Conservation (phyloP, 2,797 vertebrate genomes). For the Sebastes itinus region DNA sequence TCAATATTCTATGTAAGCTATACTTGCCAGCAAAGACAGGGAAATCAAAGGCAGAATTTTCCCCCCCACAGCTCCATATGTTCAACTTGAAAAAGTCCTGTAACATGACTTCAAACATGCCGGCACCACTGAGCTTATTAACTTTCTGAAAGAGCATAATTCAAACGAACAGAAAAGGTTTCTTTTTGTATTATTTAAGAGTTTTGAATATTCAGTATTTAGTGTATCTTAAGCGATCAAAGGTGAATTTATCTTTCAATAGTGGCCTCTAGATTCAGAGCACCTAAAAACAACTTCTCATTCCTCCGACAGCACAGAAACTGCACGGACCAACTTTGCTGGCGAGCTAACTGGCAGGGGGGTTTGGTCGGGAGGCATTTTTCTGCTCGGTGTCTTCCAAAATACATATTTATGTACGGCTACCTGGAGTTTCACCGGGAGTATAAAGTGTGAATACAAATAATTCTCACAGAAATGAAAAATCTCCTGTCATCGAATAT, state of each 20-base stretch:
- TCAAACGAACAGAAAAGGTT: neutral
- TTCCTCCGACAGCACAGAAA: constrained; percentile 6
- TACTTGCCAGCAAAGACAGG: neutral
- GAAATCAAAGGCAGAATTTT: neutral
- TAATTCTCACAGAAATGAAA: neutral
- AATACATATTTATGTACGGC: constrained; percentile 41
- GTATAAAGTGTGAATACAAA: constrained; percentile 23
- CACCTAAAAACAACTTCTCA: constrained; percentile 18
- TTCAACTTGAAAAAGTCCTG: neutral
- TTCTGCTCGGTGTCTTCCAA: constrained; percentile 1
- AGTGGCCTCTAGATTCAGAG: neutral
- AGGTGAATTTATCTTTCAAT: neutral
- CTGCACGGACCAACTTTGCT: constrained; percentile 2
- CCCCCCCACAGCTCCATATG: neutral
- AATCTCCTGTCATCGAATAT: neutral
- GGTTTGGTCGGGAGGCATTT: constrained; percentile 2
- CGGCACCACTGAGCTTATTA: constrained; percentile 7
- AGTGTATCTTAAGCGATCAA: neutral
- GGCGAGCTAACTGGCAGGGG: constrained; percentile 1
- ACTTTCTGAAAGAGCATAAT: neutral
- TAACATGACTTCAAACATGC: constrained; percentile 15
- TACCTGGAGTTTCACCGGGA: constrained; percentile 19
- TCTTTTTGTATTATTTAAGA: neutral
- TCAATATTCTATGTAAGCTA: neutral
- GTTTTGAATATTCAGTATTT: neutral